Base-by-base conservation (phyloP, 2,888 invertebrate species). In the Belgica antarctica region DNA sequence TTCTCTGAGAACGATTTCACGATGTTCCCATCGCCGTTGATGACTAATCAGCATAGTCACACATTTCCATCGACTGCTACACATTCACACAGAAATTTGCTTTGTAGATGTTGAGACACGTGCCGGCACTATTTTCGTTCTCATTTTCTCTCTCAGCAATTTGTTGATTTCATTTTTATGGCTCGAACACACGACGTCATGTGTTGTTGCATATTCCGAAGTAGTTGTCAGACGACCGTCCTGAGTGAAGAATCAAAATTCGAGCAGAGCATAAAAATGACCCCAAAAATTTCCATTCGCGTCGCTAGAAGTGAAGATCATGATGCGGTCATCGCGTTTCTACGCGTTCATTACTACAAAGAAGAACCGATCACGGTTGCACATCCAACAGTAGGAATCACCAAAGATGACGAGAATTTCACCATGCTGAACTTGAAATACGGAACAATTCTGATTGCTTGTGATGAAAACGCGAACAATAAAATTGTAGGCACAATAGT, bases 331-430 rank as follows among this genome's bases (percentile, higher is more conserved):
- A 72, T 78, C 27, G 70, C 75, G 8, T 78, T 79, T 24, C 73
- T 79, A 1, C 75, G 75, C 12, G 41, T 59, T 4, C 74, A 77
- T 70, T 79, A 76, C 57, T 79, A 78, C 41, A 73, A 68, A 0
- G 79, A 79, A 22, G 79, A 79, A 47, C 79, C 79, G 1, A 68
- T 78, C 3, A 78, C 77, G 1, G 71, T 72, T 0, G 77, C 77
- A 25, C 75, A 73, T 31, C 73, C 73, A 2, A 78, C 78, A 0
- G 71, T 70, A 36, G 72, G 72, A 2, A 73, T 75, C 17, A 77
- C 76, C 1, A 75, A 75, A 8, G 71, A 72, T 1, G 79, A 79
- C 72, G 75, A 76, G 47, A 72, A 75, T 1, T 78, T 76, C 36
- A 73, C 74, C 61, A 73, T 77, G 62, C 75, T 76, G 1, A 74